phyloP scores from a whole-genome alignment of 1,140 invertebrate genomes.

The Phocides pigmalion region DNA sequence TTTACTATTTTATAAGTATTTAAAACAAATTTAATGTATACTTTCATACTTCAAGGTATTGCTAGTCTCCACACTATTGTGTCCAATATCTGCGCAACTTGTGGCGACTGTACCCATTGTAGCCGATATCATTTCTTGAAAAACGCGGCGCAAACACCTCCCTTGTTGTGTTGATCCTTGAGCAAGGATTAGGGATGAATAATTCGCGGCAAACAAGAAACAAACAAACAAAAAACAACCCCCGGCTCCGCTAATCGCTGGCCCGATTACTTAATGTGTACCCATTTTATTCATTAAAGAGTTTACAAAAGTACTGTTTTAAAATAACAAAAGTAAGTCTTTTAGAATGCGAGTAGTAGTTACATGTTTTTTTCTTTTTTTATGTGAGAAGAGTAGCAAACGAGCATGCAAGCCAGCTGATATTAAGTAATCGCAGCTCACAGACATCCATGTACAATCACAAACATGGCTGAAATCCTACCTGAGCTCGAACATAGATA shows the following conservation, averaged over 20 bases:
- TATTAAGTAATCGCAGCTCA: too few species aligned
- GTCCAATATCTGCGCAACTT: neutral
- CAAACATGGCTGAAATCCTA: too few species aligned
- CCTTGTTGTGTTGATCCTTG: slow-evolving; percentile 58
- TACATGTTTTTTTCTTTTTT: too few species aligned
- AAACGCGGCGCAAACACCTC: slow-evolving; percentile 60
- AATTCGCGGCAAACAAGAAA: slow-evolving; percentile 66
- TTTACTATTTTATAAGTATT: too few species aligned
- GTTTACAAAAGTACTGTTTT: slow-evolving; percentile 16
- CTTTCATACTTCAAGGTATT: too few species aligned
- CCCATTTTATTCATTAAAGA: slow-evolving; percentile 20
- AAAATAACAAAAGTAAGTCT: slow-evolving; percentile 1
- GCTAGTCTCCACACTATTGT: too few species aligned
- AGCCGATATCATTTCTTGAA: slow-evolving; percentile 61
- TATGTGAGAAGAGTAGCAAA: too few species aligned
- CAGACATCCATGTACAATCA: too few species aligned
- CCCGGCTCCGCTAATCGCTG: slow-evolving; percentile 21
- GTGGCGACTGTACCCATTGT: slow-evolving; percentile 42
- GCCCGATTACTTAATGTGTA: slow-evolving; percentile 36
- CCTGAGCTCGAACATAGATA: too few species aligned
- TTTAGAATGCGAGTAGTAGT: too few species aligned
- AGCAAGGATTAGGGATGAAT: slow-evolving; percentile 66
- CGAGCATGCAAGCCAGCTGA: too few species aligned
- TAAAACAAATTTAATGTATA: too few species aligned
- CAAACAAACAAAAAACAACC: slow-evolving; percentile 63